Evolutionary conservation across 2,113 vertebrate species (phyloP).

Genomic region (Rhinolophus ferrumequinum): DNA sequence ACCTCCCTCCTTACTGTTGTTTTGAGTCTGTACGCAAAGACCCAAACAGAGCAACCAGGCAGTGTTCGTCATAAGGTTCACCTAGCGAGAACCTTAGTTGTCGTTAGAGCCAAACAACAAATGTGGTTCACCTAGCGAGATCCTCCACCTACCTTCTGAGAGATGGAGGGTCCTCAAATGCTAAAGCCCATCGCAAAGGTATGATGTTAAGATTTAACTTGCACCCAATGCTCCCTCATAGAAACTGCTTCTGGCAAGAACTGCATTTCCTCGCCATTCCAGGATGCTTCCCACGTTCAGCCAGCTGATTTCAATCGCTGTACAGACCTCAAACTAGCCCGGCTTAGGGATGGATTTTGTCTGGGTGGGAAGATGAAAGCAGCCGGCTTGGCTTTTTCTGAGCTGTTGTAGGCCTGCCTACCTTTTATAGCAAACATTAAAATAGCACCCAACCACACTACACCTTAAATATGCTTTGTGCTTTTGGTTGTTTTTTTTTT

Average conservation of each 20-base stretch:
- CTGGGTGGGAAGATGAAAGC: background rate
- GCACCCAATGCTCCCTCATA: background rate
- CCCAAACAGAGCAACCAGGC: background rate
- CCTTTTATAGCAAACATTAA: background rate
- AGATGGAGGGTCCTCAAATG: background rate
- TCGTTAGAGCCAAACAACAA: background rate
- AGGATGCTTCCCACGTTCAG: background rate
- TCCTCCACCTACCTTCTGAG: background rate
- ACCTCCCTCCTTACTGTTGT: too few relatives aligned
- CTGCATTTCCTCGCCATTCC: background rate
- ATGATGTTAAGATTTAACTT: background rate
- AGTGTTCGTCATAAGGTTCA: background rate
- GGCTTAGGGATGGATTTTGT: background rate
- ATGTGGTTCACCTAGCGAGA: background rate
- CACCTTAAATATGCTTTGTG: background rate
- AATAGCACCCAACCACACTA: background rate
- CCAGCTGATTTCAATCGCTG: background rate
- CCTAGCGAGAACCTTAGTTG: too few relatives aligned
- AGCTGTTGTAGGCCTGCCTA: background rate
- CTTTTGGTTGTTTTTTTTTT: background rate
- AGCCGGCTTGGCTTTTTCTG: background rate
- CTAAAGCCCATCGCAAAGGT: too few relatives aligned
- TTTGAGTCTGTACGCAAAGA: background rate
- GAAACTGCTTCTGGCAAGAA: background rate
- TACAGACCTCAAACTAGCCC: background rate